Conservation (phyloP, 2,113 vertebrate genomes). For the Parus major region DNA sequence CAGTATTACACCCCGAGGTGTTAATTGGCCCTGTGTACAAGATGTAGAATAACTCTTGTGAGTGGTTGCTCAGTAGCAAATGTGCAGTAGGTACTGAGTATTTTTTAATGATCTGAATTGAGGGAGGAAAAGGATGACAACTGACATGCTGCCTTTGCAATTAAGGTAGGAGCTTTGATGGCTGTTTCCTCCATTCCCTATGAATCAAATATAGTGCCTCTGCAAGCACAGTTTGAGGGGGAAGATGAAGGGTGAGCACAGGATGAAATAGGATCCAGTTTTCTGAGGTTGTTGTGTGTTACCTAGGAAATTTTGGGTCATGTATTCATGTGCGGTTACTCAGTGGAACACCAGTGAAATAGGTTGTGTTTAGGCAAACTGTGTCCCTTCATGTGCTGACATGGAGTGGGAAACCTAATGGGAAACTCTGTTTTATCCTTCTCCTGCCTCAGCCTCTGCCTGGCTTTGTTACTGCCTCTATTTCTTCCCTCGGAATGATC, state of each 20-base stretch:
- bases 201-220: background rate
- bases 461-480: background rate
- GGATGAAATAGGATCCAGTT: background rate
- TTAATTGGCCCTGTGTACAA: background rate
- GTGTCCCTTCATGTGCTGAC: background rate
- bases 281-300: background rate
- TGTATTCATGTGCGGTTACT: background rate
- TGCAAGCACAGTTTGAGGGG: background rate
- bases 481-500: background rate
- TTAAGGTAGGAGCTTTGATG: background rate
- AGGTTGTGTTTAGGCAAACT: background rate
- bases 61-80: background rate
- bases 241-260: accelerated
- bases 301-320: background rate
- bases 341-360: background rate
- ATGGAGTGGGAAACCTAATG: background rate
- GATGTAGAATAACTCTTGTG: background rate
- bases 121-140: background rate
- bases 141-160: background rate
- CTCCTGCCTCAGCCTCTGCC: background rate
- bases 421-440: background rate
- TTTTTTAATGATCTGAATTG: background rate
- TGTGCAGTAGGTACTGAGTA: background rate
- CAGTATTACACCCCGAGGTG: background rate
- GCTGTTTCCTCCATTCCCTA: background rate